Base-by-base conservation (phyloP, 1,140 invertebrate species). In the Megalopta genalis region DNA sequence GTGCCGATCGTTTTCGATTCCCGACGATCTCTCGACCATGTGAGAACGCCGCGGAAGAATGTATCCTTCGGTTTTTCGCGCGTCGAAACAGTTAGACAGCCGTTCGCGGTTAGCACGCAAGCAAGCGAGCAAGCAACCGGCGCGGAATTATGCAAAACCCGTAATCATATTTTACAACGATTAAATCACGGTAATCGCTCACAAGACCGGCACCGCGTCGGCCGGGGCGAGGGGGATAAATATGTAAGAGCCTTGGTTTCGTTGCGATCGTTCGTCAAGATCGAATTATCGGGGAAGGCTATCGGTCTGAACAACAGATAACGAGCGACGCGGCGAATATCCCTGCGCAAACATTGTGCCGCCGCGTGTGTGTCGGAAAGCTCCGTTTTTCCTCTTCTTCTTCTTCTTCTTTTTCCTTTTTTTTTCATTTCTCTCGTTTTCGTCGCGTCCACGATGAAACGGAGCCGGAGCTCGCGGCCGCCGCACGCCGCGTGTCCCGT, bases 201-300 rank as follows among this genome's bases (percentile, higher is more conserved):
- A 21, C 5, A 10, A 32, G 46, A 10, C n/a, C 1, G 32, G 32
- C 32, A 32, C 4, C 4, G 32, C 32, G 32, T 32, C 32, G 32
- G 4, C 1, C 4, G 1, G 32, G 32, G 32, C 32, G 32, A 32
- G 37, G 10, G 23, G 57, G 16, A 77, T 71, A 70, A 77, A 49
- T 25, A 57, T n/a, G 54, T n/a, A 37, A 71, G n/a, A n/a, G 23
- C 42, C 67, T 70, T 71, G 75, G 42, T 52, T 62, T 21, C 32
- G 16, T 69, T 23, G 42, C 54, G 39, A 63, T 63, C 67, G 75
- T 66, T 39, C 39, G 23, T 69, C 75, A 70, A 77, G 67, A 77
- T 71, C 39, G 59, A 21, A 21, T 54, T 9, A 71, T 37, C 49
- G 42, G 59, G 23, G 67, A 71, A 77, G 75, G 39, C 67, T 37